Conservation (phyloP, 2,113 vertebrate genomes). For the Erinaceus europaeus region DNA sequence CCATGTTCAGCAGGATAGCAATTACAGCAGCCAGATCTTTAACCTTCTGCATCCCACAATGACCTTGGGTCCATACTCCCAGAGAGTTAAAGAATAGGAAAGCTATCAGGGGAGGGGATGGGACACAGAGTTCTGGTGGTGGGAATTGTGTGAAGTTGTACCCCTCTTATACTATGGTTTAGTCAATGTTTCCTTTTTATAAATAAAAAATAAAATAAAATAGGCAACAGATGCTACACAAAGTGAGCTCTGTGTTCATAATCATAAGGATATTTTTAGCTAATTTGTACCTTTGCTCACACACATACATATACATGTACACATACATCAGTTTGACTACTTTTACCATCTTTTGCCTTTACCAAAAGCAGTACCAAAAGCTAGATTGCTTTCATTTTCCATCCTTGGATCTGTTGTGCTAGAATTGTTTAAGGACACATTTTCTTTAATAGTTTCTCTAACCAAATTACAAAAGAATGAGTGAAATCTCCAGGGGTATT, state of each 20-base stretch:
- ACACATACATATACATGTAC: background rate
- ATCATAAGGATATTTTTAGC: background rate
- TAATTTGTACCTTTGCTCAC: background rate
- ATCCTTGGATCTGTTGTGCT: background rate
- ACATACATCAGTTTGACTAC: conserved; percentile 29
- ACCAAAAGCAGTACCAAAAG: conserved; percentile 6
- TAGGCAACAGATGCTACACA: no score
- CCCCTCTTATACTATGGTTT: no score
- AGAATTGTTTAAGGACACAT: conserved; percentile 26
- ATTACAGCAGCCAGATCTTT: no score
- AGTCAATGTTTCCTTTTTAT: no score
- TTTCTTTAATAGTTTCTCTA: conserved; percentile 39
- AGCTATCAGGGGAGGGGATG: no score
- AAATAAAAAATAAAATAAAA: no score
- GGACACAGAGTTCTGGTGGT: no score
- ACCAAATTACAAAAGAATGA: conserved; percentile 31
- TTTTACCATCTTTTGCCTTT: conserved; percentile 11
- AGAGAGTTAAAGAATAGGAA: no score
- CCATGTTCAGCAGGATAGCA: no score
- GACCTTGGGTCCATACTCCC: no score
- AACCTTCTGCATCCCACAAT: no score
- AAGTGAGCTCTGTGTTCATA: background rate
- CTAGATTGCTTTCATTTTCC: conserved; percentile 7
- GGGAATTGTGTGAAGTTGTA: no score
- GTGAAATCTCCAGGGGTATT: background rate